Evolutionary conservation across 2,113 vertebrate genomes (phyloP), one percentile per base, ranked within the genome.

Genomic region (Mobula hypostoma): DNA sequence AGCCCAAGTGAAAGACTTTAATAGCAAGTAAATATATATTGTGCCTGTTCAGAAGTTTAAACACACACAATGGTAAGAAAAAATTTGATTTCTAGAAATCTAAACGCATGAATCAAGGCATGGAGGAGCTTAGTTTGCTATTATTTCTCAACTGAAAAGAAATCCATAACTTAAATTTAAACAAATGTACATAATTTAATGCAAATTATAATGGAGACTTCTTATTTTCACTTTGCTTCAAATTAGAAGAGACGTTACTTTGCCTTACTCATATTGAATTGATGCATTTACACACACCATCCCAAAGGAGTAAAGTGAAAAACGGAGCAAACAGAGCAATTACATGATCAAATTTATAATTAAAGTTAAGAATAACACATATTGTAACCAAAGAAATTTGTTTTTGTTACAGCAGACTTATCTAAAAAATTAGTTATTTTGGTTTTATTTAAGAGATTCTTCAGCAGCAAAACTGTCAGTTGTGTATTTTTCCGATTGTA

Each of bases 381-480:
- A 72, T 27, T 48, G 70, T 56, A 93, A 74, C 40, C 9, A 76
- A 93, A 56, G 21, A 29, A 83, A 76, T 5, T 29, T 29, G 24
- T 93, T 72, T 93, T 93, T 74, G 21, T 40, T 74, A 76, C 40
- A 76, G 68, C 36, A 56, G 36, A 74, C 40, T 74, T 93, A 7
- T 93, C 24, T 15, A 17, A 93, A 72, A 76, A 15, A 14, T 19
- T 68, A 48, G 61, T 32, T 6, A 17, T 32, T 66, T 68, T 90
- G 91, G 36, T 93, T 93, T 92, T 92, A 21, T 48, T 92, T 76
- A 76, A 93, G 70, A 48, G 40, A 36, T 93, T 66, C 36, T 74
- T 93, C 91, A 93, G 91, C 61, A 93, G 91, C 21, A 93, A 93
- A 93, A 74, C 48, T 93, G 91, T 74, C 9, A 93, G 56, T 48